Base-by-base conservation (phyloP, 2,888 invertebrate genomes). In the Gari tellinella region DNA sequence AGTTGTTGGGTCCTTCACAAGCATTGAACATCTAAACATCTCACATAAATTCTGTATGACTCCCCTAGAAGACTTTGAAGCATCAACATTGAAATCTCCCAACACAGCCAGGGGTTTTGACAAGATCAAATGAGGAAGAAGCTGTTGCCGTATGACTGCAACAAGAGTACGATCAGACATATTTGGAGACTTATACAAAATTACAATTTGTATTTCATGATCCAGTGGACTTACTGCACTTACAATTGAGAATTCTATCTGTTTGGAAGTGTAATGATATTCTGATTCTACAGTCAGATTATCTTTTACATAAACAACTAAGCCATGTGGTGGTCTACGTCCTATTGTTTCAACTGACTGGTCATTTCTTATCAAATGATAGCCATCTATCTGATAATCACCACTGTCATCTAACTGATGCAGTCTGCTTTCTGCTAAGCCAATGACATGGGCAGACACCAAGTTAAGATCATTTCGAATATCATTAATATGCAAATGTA, bases 401-500 rank as follows among this genome's bases (percentile, higher is more conserved):
- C 2, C 5, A 41, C 40, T 21, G 19, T 38, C n/a, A 62, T 62
- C 53, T 26, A 14, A 1, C 7, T 43, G 4, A 53, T 45, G 10
- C 2, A 62, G 37, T 43, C 62, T 23, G 10, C 26, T 62, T 45
- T 62, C 62, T 37, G 62, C 62, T 31, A 62, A 1, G 14, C 17
- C 53, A 53, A 53, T 43, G 2, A 53, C 26, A 43, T 62, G 52
- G 4, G 62, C 10, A 25, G 62, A 62, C 21, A 53, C 17, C 8
- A 62, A 31, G 19, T 31, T 17, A 17, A 3, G 3, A 31, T 62
- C 49, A 17, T 57, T 10, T 51, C 17, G 37, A 51, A 69, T 37
- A 40, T 56, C 52, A 37, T 69, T n/a, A 56, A 63, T 51, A 23
- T 62, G 53, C 8, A 53, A n/a, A n/a, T n/a, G n/a, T n/a, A n/a